Conservation (phyloP, 2,113 vertebrate species). For the Crotalus viridis region DNA sequence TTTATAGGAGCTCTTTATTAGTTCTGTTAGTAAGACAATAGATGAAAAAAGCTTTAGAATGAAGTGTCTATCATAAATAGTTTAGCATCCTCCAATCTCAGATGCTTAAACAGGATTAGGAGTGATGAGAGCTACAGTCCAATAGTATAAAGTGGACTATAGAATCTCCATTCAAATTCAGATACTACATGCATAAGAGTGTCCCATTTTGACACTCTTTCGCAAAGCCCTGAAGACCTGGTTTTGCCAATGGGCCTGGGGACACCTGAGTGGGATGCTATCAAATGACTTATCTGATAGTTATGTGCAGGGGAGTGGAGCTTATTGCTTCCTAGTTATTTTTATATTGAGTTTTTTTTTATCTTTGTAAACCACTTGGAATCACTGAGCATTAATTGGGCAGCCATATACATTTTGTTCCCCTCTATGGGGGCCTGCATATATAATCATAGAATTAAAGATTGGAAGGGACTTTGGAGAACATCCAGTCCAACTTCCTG, state of each 20-base stretch:
- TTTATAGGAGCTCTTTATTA: neutral
- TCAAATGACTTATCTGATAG: neutral
- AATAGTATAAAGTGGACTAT: neutral
- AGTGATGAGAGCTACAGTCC: neutral
- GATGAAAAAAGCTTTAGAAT: neutral
- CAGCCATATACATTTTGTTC: neutral
- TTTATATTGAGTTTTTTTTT: neutral
- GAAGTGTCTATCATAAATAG: neutral
- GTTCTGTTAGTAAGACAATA: neutral
- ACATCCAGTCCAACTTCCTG: neutral
- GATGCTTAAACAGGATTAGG: neutral
- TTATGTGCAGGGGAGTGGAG: neutral
- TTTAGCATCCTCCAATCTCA: neutral
- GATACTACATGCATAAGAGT: neutral
- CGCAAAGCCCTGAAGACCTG: neutral
- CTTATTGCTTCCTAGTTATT: neutral
- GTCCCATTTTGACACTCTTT: neutral
- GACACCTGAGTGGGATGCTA: neutral
- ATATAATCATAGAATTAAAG: neutral
- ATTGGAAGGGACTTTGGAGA: neutral
- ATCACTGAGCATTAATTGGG: neutral
- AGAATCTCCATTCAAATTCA: neutral
- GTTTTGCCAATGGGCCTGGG: neutral
- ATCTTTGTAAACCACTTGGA: neutral
- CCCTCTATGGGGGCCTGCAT: neutral